Base-by-base conservation (phyloP, 2,888 invertebrate genomes). In the Eremobia ochroleuca region DNA sequence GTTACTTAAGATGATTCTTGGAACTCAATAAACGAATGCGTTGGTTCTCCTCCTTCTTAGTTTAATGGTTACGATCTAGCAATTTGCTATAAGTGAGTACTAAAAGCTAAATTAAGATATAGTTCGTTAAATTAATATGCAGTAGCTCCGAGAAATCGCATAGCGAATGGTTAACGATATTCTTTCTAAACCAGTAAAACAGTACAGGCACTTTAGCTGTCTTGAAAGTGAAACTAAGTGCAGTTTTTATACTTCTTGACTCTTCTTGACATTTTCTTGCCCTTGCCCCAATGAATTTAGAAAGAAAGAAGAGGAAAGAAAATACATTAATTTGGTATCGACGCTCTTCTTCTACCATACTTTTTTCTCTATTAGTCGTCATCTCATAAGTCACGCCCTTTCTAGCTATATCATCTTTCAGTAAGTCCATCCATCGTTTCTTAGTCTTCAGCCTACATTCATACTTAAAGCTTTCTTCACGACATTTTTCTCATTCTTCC, bases 1-100 rank as follows among this genome's bases (percentile, higher is more conserved):
- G 70, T 75, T 55, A 77, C 72, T 52, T 49, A 58, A 83, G 46
- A 81, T 68, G 31, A 31, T 88, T 87, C 87, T 76, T 9, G 62
- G 86, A 85, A 87, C n/a, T 80, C 69, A 64, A 69, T 71, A 78
- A 68, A 52, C 28, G 43, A 65, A 64, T 34, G 70, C 68, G 68
- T 77, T 67, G 72, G 71, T 66, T 81, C 52, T 46, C 81, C 34
- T 71, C 70, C 61, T 77, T 67, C 65, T 68, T 55, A 31, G 34
- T 76, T 76, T 59, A 52, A 70, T 55, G 58, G 85, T 81, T 72
- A 69, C 52, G 81, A 65, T 85, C 55, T 46, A 55, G 62, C 62
- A 68, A 76, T 52, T 75, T 65, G 25, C 37, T 52, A 25, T 76
- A 82, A 79, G 52, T 83, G 62, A 72, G 80, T 21, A 72, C 55